A percentile compares a stretch with the other conserved stretches of the same genome.
phyloP scores from a whole-genome alignment of 2,113 vertebrate genomes.

The Rhipidura dahli region DNA sequence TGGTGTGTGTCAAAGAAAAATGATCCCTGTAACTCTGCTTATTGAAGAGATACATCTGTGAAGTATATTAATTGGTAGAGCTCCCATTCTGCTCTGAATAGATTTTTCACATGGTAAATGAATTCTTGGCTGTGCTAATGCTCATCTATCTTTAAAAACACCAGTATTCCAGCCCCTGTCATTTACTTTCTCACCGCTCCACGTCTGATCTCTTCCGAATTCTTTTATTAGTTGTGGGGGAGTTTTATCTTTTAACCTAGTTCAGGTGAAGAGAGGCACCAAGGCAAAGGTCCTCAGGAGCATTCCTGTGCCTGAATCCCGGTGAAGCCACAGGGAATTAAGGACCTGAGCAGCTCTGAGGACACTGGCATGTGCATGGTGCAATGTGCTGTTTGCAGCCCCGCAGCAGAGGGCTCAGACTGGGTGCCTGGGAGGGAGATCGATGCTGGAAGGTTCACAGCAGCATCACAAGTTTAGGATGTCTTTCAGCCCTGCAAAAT shows the following conservation, averaged over 20 bases:
- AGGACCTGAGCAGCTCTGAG: not conserved
- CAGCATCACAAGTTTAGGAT: not conserved
- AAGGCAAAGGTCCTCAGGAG: not conserved
- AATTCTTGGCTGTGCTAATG: not conserved
- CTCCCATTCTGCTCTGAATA: not conserved
- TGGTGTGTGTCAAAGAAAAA: slow-evolving; percentile 7
- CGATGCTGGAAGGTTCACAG: not conserved
- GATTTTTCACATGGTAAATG: not conserved
- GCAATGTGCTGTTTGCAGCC: not conserved
- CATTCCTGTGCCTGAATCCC: not conserved
- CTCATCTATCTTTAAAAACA: not conserved
- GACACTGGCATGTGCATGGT: fast-evolving
- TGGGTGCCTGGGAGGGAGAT: not conserved
- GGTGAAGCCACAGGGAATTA: not conserved
- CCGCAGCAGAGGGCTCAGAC: not conserved
- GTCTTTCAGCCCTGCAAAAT: not conserved
- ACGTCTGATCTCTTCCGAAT: not conserved
- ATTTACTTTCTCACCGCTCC: not conserved
- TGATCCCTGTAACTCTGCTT: not conserved
- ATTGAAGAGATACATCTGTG: not conserved
- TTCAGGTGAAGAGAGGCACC: not conserved
- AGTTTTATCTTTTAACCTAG: not conserved
- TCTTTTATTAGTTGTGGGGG: not conserved
- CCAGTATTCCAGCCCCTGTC: not conserved
- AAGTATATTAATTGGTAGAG: slow-evolving; percentile 2